Conservation (phyloP, 2,113 vertebrate species). For the Anseranas semipalmata region DNA sequence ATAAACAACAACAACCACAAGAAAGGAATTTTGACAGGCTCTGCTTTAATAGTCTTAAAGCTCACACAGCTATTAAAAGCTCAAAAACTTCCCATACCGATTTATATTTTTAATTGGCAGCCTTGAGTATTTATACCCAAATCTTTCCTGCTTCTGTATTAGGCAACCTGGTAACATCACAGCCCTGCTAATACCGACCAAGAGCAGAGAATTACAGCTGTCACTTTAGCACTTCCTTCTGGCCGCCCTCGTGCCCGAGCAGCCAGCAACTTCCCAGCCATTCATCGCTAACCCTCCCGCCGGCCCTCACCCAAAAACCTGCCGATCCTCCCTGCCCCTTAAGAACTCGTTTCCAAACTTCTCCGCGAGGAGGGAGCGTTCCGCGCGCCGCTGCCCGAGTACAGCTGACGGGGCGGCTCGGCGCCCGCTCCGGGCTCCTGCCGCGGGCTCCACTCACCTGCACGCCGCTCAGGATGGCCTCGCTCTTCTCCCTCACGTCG, state of each 20-base stretch:
- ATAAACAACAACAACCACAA: background rate
- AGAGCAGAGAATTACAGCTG: background rate
- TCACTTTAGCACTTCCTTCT: background rate
- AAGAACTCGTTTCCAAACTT: background rate
- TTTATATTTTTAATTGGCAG: background rate
- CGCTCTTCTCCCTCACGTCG: conserved; percentile 85
- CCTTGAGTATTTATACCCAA: background rate
- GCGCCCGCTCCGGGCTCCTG: too few species aligned
- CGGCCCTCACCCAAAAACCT: background rate
- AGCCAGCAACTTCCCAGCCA: background rate
- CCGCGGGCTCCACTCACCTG: conserved; percentile 79
- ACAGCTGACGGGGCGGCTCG: too few species aligned
- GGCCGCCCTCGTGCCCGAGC: background rate
- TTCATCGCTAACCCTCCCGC: background rate
- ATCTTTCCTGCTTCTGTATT: background rate
- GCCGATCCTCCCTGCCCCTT: background rate
- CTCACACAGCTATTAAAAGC: background rate
- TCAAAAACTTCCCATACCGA: background rate
- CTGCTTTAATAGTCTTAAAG: background rate
- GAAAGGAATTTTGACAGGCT: background rate
- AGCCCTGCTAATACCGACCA: background rate
- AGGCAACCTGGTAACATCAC: background rate
- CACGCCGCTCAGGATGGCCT: conserved; percentile 79
- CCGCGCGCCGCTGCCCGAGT: background rate
- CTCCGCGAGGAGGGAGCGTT: background rate